Base-by-base conservation (phyloP, 2,797 vertebrate genomes). In the Microctenopoma steveboyesi region DNA sequence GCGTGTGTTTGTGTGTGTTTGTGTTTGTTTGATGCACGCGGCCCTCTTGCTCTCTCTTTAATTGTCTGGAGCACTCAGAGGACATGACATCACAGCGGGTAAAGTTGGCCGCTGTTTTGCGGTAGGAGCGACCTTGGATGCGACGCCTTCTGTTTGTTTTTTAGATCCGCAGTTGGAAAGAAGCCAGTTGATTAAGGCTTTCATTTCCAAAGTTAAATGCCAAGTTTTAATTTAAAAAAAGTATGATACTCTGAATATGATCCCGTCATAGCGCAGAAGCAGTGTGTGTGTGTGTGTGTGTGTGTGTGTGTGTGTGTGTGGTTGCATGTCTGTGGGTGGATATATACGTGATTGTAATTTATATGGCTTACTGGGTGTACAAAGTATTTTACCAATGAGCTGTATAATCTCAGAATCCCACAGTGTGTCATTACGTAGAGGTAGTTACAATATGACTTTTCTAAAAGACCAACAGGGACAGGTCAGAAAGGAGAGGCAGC, bases 11-110 rank as follows among this genome's bases (percentile, higher is more conserved):
- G 8, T 40, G 35, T 42, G 37, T 30, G 15, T 71, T 47, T 60
- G 40, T 58, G 81, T 72, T 64, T 39, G 53, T 58, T 68, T 53
- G 58, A 39, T 45, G 33, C 39, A 47, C 58, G 14, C 48, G 25
- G 56, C 54, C 57, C 67, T 72, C 69, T 82, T 87, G 85, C 68
- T 85, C 72, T 83, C 65, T 51, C 59, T 90, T 39, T 81, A 81
- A 83, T 84, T 74, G 78, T 86, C 85, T 78, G 69, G 60, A 89
- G 77, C 70, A n/a, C 81, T 90, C 75, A 75, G 60, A 83, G 64
- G 56, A 75, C 66, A 85, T 90, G 85, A 91, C 80, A 88, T 92
- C 86, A 89, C 73, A 69, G 62, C 9, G 15, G 51, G 48, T 73
- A 78, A 85, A 75, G 70, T 16, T 61, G 79, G 76, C 22, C 40